Evolutionary conservation across 2,797 vertebrate genomes (phyloP).

Genomic region (Malurus leucopterus): DNA sequence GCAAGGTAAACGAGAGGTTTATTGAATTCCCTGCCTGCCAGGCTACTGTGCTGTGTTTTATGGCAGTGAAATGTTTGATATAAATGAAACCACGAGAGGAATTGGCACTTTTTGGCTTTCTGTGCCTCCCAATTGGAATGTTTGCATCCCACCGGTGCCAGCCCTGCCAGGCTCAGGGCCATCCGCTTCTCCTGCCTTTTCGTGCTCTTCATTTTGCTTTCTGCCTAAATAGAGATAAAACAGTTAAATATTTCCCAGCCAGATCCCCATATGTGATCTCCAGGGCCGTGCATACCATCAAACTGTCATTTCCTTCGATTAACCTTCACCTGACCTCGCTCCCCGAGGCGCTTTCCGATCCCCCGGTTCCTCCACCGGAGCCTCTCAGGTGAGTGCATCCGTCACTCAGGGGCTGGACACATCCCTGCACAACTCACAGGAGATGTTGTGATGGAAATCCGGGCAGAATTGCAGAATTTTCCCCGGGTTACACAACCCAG

Average conservation of each 20-base stretch:
- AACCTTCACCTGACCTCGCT: constrained; percentile 75
- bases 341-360: constrained; percentile 64
- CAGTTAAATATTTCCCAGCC: constrained; percentile 44
- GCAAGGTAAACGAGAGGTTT: not conserved
- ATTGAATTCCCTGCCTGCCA: not conserved
- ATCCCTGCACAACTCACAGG: not conserved
- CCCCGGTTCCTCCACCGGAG: constrained; percentile 60
- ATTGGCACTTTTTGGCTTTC: not conserved
- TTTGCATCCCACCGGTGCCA: not conserved
- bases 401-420: not conserved
- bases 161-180: not conserved
- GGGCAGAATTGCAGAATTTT: not conserved
- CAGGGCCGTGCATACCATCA: constrained; percentile 61
- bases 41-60: not conserved
- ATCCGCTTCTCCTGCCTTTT: not conserved
- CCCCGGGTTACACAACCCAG: fast-evolving
- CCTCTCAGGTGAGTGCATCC: constrained; percentile 38
- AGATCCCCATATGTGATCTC: constrained; percentile 9
- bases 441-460: not conserved
- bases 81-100: not conserved
- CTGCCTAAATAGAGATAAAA: constrained; percentile 25
- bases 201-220: not conserved
- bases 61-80: fast-evolving
- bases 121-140: not conserved
- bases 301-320: constrained; percentile 80